phyloP scores from a whole-genome alignment of 2,113 vertebrate genomes.

The Oxygymnocypris stewartii region DNA sequence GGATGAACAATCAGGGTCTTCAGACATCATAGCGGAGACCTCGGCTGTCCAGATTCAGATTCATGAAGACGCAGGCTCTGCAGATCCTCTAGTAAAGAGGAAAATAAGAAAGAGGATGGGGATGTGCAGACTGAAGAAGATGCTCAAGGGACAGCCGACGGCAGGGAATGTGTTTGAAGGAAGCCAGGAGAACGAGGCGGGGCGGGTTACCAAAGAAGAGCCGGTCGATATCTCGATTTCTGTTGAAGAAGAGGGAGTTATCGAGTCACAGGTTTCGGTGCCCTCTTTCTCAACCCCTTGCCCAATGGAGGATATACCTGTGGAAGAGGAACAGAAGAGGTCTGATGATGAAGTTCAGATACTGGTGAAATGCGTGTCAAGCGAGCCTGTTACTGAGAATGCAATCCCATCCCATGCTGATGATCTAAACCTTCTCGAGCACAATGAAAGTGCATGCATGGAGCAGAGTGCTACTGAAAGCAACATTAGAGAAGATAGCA shows the following conservation, averaged over 20 bases:
- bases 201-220: not conserved
- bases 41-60: not conserved
- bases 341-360: not conserved
- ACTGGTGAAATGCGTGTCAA: not conserved
- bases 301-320: not conserved
- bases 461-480: not conserved
- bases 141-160: constrained; percentile 38
- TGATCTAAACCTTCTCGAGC: not conserved
- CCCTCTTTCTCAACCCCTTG: not conserved
- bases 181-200: not conserved
- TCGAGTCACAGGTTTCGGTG: not conserved
- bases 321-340: not conserved
- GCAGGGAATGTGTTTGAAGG: constrained; percentile 4
- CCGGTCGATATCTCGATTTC: not conserved
- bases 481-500: not conserved
- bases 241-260: constrained; percentile 19
- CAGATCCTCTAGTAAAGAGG: constrained; percentile 52
- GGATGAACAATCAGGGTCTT: not conserved
- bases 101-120: constrained; percentile 69
- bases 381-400: not conserved
- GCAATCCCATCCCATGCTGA: not conserved
- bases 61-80: not conserved
- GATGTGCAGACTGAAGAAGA: constrained; percentile 59
- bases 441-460: not conserved
- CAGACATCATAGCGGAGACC: not conserved